These are phyloP conservation scores for Palythoa caribaeorum DNA, from an alignment of 92 coral and sea anemone species.

Conservation along the genomic window DNA sequence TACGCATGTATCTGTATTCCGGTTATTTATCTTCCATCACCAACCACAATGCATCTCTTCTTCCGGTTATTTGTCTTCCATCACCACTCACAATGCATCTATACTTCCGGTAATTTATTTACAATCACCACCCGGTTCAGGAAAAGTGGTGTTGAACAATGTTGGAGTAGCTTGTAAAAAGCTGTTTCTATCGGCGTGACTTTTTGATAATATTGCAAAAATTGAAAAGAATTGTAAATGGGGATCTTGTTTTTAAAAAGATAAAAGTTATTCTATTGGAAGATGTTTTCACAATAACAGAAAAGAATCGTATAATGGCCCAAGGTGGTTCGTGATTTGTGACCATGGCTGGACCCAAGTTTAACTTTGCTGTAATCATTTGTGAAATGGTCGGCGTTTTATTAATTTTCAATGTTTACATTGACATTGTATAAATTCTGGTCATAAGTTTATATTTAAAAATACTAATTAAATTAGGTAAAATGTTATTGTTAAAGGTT, in stretches of 20 bases:
- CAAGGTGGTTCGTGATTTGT: background rate
- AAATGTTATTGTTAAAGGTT: conserved; percentile 23
- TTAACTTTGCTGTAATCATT: background rate
- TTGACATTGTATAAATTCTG: background rate
- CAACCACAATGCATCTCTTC: background rate
- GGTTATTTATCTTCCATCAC: background rate
- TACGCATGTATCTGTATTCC: background rate
- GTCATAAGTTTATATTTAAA: background rate
- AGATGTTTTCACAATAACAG: background rate
- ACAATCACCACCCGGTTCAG: too few relatives aligned
- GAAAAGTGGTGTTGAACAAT: too few relatives aligned
- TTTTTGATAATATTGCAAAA: background rate
- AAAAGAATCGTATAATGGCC: background rate
- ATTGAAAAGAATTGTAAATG: background rate
- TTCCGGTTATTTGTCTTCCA: background rate
- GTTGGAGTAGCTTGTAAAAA: background rate
- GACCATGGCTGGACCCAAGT: background rate
- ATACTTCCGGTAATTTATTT: background rate
- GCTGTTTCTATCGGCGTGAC: background rate
- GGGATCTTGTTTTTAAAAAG: background rate
- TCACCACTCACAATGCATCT: background rate
- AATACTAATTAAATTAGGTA: background rate
- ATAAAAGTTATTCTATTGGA: background rate
- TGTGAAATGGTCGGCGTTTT: background rate
- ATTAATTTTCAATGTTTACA: background rate